A percentile compares a stretch with the other conserved stretches of the same genome.
Conservation (phyloP, 2,888 invertebrate genomes). For the Marasmarcha lunaedactyla region DNA sequence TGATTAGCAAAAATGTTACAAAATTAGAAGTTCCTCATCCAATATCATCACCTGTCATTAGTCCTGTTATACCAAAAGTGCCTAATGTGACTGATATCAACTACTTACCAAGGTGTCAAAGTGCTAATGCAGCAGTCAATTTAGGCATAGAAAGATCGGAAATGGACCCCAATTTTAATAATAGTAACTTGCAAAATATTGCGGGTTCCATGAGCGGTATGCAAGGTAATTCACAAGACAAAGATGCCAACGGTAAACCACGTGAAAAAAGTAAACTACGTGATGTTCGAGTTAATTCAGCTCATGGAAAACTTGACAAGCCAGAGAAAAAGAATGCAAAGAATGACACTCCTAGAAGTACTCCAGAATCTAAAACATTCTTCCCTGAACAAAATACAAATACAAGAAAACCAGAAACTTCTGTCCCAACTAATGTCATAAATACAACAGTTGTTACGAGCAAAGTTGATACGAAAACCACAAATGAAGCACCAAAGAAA, state of each 20-base stretch:
- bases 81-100: constrained; percentile 49
- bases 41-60: constrained; percentile 59
- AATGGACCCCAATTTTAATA: constrained; percentile 38
- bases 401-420: constrained; percentile 51
- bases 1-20: constrained; percentile 45
- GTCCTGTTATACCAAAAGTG: constrained; percentile 54
- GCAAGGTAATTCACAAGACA: constrained; percentile 36
- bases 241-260: constrained; percentile 45
- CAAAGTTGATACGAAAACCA: constrained; percentile 44
- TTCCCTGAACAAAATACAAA: constrained; percentile 51
- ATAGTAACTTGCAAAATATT: constrained; percentile 38
- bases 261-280: constrained; percentile 57
- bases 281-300: constrained; percentile 60
- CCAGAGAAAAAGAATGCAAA: constrained; percentile 49
- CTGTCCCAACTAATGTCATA: constrained; percentile 59
- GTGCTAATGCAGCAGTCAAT: constrained; percentile 53
- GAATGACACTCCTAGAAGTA: constrained; percentile 47
- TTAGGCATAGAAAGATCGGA: constrained; percentile 50
- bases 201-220: constrained; percentile 43
- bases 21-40: constrained; percentile 63
- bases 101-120: constrained; percentile 60
- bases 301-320: constrained; percentile 59
- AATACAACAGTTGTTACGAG: constrained; percentile 40
- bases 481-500: constrained; percentile 52
- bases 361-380: constrained; percentile 58